A percentile compares a stretch with the other conserved stretches of the same genome.
Evolutionary conservation across 2,888 invertebrate species (phyloP).

Genomic region (Nomada ruficornis): DNA sequence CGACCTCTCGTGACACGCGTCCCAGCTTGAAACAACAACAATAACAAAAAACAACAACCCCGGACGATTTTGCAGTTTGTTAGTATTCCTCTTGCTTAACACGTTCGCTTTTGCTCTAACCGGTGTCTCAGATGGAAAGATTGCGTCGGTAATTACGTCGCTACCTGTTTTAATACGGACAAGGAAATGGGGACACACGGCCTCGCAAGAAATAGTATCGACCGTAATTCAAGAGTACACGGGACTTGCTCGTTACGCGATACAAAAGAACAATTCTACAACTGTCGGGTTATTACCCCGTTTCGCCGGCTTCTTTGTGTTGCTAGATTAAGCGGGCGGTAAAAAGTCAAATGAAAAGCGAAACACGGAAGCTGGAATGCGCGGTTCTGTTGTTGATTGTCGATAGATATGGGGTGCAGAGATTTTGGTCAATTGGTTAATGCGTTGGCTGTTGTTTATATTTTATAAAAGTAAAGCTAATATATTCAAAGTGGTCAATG

Average conservation of each 20-base stretch:
- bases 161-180: slow-evolving; percentile 30
- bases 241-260: slow-evolving; percentile 32
- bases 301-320: slow-evolving; percentile 20
- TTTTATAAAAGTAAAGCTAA: too few relatives aligned
- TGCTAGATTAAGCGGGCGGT: slow-evolving; percentile 2
- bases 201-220: slow-evolving; percentile 31
- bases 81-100: neutral
- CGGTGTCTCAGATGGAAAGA: slow-evolving; percentile 30
- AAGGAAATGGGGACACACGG: neutral
- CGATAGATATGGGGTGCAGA: too few relatives aligned
- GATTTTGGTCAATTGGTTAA: too few relatives aligned
- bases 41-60: too few relatives aligned
- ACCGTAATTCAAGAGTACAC: slow-evolving; percentile 34
- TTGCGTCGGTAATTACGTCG: slow-evolving; percentile 30
- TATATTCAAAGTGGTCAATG: too few relatives aligned
- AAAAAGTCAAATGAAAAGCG: slow-evolving; percentile 36
- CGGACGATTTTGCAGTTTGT: slow-evolving; percentile 1
- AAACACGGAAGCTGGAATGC: neutral
- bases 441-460: too few relatives aligned
- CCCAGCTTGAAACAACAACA: neutral
- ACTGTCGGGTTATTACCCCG: slow-evolving; percentile 35
- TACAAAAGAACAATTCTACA: slow-evolving; percentile 47
- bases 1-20: slow-evolving; percentile 30
- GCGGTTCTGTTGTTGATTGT: too few relatives aligned
- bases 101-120: neutral